These are phyloP conservation scores for Rafetus swinhoei DNA, from an alignment of 2,113 vertebrate species.

Conservation along the genomic window DNA sequence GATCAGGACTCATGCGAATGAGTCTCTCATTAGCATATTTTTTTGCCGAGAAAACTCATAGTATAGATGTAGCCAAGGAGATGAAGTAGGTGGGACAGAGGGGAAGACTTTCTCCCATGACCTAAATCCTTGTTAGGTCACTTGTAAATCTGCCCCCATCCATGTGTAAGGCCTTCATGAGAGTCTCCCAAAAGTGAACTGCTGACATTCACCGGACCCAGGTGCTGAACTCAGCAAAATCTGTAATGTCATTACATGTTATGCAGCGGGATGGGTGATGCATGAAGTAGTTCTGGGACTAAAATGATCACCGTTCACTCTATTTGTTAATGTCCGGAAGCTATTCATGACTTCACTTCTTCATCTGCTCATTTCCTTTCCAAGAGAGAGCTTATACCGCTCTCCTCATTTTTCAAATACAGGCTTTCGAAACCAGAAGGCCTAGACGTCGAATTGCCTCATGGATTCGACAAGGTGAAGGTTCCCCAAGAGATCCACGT, in stretches of 20 bases:
- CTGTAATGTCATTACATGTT: background rate
- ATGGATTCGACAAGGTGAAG: background rate
- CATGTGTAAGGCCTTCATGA: background rate
- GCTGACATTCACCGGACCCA: background rate
- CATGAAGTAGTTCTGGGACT: background rate
- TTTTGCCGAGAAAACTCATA: no score
- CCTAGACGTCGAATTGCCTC: background rate
- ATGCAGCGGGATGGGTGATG: background rate
- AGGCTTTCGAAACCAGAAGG: background rate
- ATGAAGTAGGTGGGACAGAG: background rate
- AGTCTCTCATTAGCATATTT: no score
- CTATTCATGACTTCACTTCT: background rate
- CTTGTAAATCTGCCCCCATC: background rate
- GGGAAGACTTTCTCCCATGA: background rate
- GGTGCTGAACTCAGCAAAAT: background rate
- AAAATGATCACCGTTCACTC: background rate
- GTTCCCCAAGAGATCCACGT: background rate
- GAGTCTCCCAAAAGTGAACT: background rate
- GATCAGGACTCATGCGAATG: no score
- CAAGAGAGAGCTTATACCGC: rapidly evolving
- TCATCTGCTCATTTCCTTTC: background rate
- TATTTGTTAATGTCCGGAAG: background rate
- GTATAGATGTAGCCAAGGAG: background rate
- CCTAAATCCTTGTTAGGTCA: background rate
- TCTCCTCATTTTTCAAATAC: background rate